Evolutionary conservation across 1,140 invertebrate genomes (phyloP).

Genomic region (Rhysida immarginata): DNA sequence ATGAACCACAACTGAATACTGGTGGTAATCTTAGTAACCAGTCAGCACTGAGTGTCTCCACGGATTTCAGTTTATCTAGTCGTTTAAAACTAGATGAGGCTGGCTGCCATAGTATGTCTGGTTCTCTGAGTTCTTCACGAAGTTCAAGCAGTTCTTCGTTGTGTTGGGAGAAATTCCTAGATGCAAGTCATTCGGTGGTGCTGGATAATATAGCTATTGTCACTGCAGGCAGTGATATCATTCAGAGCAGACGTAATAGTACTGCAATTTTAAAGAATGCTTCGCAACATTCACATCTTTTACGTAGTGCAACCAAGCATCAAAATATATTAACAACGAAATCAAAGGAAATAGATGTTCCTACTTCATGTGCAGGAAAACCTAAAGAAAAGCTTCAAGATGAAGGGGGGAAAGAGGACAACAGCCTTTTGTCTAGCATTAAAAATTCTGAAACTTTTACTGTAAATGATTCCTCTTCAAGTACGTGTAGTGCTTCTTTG

Average conservation of each 20-base stretch:
- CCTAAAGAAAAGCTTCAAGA: too few relatives aligned
- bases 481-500: too few relatives aligned
- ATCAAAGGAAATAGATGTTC: too few relatives aligned
- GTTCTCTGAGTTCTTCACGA: neutral
- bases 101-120: neutral
- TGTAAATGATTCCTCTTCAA: too few relatives aligned
- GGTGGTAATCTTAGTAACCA: neutral
- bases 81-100: neutral
- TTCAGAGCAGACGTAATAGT: neutral
- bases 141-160: slow-evolving; percentile 6
- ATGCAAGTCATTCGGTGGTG: slow-evolving; percentile 3
- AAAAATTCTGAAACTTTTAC: too few relatives aligned
- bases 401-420: too few relatives aligned
- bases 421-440: too few relatives aligned
- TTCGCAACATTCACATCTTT: neutral
- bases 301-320: neutral
- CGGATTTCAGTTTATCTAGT: neutral
- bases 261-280: slow-evolving; percentile 4
- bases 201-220: slow-evolving; percentile 7
- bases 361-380: too few relatives aligned
- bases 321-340: neutral
- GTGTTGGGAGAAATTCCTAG: slow-evolving; percentile 10
- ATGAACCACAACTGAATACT: neutral
- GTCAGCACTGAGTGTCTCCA: neutral
- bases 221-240: neutral